Evolutionary conservation across 1,140 invertebrate species (phyloP), one percentile per base, ranked within the genome.

Genomic region (Antheraea mylitta): DNA sequence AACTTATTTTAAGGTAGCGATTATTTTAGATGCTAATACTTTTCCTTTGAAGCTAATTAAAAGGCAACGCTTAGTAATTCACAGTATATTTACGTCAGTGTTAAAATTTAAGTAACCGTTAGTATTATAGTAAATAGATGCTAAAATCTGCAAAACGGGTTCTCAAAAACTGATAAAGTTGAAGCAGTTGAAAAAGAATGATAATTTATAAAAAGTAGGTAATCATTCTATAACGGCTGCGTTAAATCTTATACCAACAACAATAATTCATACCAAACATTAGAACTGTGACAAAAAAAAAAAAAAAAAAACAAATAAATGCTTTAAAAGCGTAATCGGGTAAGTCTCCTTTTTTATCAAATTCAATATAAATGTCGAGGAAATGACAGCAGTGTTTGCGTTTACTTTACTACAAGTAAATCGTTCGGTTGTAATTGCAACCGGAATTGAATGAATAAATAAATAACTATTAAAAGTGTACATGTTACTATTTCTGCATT

Each of bases 251-350:
- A 53, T 16, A 53, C 16, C 7, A n/a, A 37, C 30, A 18, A 63
- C n/a, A 63, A 3, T 63, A 36, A 63, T n/a, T 63, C 22, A 63
- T 3, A 37, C 16, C 0, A n/a, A 63, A 36, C 30, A 22, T 36
- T 63, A 37, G 37, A 63, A 63, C 11, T 63, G 61, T 36, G 61
- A 63, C 61, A 63, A 63, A 63, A 16, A 63, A 63, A 7, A 30
- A 36, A 63, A 65, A 19, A 22, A 6, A 65, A 16, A 63, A 63
- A 7, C 61, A 36, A 63, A 65, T 45, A 22, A 6, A 65, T 18
- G 48, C 64, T 48, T 65, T 42, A 65, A 65, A 65, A n/a, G 9
- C 13, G 42, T 37, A 37, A 63, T 3, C 9, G 64, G 9, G 10
- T 53, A 22, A 19, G 42, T 37, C 45, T 16, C 2, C 18, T 18